Evolutionary conservation across 2,888 invertebrate genomes (phyloP), one percentile per base, ranked within the genome.

Genomic region (Drosophila greeni): DNA sequence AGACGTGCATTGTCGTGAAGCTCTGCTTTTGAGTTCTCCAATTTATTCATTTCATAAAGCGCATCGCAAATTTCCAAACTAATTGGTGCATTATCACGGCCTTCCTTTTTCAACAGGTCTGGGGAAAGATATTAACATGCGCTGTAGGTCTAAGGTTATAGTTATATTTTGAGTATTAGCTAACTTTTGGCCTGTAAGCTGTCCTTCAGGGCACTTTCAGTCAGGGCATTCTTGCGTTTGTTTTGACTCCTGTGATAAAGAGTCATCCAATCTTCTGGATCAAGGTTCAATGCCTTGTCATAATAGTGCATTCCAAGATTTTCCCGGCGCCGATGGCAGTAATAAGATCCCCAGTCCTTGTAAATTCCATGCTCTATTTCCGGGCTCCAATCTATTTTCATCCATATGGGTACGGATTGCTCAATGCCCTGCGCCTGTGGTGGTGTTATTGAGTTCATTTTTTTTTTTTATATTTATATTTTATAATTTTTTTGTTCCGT

Each of bases 331-430:
- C 84, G 82, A 16, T 74, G 76, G 0, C 84, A 83, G 55, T 85
- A 88, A 51, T 84, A 86, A 3, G 83, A 72, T 6, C 86, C 87
- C 87, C 87, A 88, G 65, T 88, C 87, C 7, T 84, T 84, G 48
- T 86, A 88, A 37, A 87, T 84, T 16, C 79, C 54, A 68, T 82
- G 85, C 49, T 85, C 79, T 16, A 84, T 81, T 39, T 87, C 86
- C 1, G 83, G 75, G 29, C 74, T 79, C 78, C 87, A 85, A 16
- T 82, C 83, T 20, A 87, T 67, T 33, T 77, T 81, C 54, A 79
- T 59, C 86, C 86, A 87, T 51, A 73, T 68, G 37, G 75, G 74
- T 14, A 78, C 18, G 8, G 34, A 49, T 16, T 26, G 31, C 3
- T 36, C 43, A 8, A 78, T 4, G 3, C 66, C 74, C 9, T 56